These are phyloP conservation scores for Nomada ferruginata DNA, from an alignment of 2,888 invertebrate species.

Conservation along the genomic window DNA sequence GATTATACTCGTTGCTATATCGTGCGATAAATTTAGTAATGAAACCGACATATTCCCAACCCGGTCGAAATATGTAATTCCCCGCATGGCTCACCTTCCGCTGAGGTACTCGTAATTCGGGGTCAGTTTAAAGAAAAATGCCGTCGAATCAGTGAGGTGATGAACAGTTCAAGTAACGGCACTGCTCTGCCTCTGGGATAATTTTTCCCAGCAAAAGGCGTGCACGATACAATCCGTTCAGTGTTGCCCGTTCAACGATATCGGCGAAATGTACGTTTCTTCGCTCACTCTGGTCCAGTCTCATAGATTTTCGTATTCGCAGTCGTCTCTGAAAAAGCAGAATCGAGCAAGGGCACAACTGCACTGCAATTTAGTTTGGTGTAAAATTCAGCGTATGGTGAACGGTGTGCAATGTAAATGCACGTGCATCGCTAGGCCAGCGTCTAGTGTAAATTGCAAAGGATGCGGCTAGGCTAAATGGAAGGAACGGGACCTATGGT, in stretches of 20 bases:
- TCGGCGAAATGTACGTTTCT: neutral
- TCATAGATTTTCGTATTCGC: neutral
- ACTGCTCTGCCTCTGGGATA: neutral
- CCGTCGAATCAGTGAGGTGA: neutral
- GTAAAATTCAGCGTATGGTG: slow-evolving; percentile 14
- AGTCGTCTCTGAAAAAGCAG: neutral
- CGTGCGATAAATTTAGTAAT: slow-evolving; percentile 30
- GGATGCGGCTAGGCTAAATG: neutral
- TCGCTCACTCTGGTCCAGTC: too few species aligned
- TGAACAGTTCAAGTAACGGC: slow-evolving; percentile 24
- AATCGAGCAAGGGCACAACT: neutral
- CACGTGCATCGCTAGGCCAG: too few species aligned
- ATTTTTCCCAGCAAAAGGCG: slow-evolving; percentile 2
- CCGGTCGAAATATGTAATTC: neutral
- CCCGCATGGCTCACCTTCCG: neutral
- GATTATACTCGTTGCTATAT: slow-evolving; percentile 6
- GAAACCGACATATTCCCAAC: slow-evolving; percentile 1
- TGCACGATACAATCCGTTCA: neutral
- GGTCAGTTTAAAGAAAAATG: neutral
- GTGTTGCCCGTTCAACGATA: slow-evolving; percentile 12
- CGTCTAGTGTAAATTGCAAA: slow-evolving; percentile 6
- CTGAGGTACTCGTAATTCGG: neutral
- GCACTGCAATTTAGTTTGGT: slow-evolving; percentile 15
- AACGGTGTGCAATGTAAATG: neutral
- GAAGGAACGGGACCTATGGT: slow-evolving; percentile 23